These are phyloP conservation scores for Mystacornis crossleyi DNA, from an alignment of 2,113 vertebrate genomes.

Conservation along the genomic window DNA sequence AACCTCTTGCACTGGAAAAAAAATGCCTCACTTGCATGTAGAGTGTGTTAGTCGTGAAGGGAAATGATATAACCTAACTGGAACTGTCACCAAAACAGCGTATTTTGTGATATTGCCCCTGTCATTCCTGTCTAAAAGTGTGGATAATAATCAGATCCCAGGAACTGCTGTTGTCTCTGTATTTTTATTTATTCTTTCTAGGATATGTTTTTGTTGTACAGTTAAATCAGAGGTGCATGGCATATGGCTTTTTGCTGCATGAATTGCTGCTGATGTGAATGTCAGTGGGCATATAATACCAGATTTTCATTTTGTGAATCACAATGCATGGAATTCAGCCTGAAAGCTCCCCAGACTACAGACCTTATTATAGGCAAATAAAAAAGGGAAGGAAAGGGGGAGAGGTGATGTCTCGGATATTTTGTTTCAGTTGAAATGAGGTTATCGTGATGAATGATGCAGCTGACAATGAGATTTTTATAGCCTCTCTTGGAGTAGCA, in stretches of 20 bases:
- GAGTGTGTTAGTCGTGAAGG: neutral
- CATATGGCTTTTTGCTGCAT: constrained; percentile 78
- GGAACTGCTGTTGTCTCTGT: neutral
- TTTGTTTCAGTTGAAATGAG: constrained; percentile 11
- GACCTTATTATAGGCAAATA: constrained; percentile 48
- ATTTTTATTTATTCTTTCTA: constrained; percentile 52
- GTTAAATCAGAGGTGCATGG: constrained; percentile 56
- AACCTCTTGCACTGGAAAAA: neutral
- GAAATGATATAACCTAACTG: neutral
- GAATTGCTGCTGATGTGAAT: constrained; percentile 75
- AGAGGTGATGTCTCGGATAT: neutral
- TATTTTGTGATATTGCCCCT: neutral
- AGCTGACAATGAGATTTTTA: constrained; percentile 57
- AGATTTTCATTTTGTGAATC: constrained; percentile 72
- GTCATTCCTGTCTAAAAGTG: neutral
- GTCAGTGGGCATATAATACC: constrained; percentile 72
- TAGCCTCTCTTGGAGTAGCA: neutral
- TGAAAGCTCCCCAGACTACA: constrained; percentile 46
- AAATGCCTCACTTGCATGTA: neutral
- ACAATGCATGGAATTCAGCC: constrained; percentile 63
- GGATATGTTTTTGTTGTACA: constrained; percentile 24
- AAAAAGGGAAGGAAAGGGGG: neutral
- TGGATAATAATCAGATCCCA: neutral
- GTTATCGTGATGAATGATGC: constrained; percentile 40
- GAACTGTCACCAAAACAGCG: neutral